Conservation (phyloP, 2,113 vertebrate species). For the Romanogobio albipinnatus region DNA sequence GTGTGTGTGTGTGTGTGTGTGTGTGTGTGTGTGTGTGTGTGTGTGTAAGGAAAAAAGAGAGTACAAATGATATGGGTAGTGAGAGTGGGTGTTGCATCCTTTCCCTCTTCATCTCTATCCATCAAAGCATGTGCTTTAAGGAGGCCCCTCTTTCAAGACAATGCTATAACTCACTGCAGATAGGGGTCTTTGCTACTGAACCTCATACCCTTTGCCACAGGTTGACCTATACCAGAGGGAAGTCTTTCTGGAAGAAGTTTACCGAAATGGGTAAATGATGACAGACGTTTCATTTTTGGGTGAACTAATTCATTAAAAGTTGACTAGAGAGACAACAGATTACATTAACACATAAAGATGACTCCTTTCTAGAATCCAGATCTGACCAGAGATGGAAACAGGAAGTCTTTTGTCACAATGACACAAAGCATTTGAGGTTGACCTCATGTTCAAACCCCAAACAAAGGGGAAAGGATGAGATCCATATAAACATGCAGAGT, state of each 20-base stretch:
- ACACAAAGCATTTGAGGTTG: conserved; percentile 22
- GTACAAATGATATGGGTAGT: not conserved
- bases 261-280: not conserved
- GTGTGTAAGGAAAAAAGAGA: not conserved
- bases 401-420: not conserved
- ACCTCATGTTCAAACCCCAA: conserved; percentile 19
- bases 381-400: not conserved
- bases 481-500: conserved; percentile 14
- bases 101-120: not conserved
- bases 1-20: too few species aligned
- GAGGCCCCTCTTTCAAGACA: not conserved
- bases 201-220: conserved; percentile 10
- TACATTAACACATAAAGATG: not conserved
- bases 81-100: not conserved
- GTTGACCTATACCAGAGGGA: not conserved
- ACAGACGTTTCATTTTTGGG: not conserved
- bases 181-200: conserved; percentile 16
- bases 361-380: not conserved
- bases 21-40: not conserved
- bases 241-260: too few species aligned
- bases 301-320: not conserved
- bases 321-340: not conserved
- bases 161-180: conserved; percentile 11
- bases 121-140: conserved; percentile 27
- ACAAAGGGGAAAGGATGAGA: conserved; percentile 20